A percentile compares a stretch with the other conserved stretches of the same genome.
Conservation (phyloP, 30 jellyfish, hydroid and myxozoan genomes). For the Aurelia aurita complex sp. Pacific region DNA sequence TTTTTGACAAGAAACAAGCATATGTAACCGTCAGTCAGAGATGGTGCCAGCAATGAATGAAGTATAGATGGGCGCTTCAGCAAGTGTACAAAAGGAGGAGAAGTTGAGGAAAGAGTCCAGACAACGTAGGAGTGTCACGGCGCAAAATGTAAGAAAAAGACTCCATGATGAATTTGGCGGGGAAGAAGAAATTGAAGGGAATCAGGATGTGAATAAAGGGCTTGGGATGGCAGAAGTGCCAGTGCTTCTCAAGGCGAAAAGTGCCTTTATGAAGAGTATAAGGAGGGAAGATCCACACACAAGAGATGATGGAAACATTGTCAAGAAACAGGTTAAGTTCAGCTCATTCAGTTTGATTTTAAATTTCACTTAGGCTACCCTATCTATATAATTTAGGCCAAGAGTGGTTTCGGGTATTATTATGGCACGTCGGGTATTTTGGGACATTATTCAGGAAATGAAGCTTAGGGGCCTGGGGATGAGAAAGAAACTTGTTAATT, state of each 20-base stretch:
- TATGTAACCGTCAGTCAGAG: no score
- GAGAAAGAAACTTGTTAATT: no score
- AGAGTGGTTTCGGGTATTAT: no score
- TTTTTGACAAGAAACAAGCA: not conserved
- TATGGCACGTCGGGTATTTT: no score
- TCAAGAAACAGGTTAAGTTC: slow-evolving; percentile 62
- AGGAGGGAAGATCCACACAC: not conserved
- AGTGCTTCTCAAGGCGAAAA: slow-evolving; percentile 70
- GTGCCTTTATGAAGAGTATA: slow-evolving; percentile 62
- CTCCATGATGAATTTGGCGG: slow-evolving; percentile 51
- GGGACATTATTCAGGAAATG: no score
- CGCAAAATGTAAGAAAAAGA: slow-evolving; percentile 42
- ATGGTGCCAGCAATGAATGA: not conserved
- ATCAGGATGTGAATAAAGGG: slow-evolving; percentile 9
- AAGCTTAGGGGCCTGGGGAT: no score
- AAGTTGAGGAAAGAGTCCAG: not conserved
- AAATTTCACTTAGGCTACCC: no score
- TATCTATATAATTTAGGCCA: no score
- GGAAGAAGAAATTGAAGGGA: slow-evolving; percentile 11
- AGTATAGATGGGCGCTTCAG: slow-evolving; percentile 62
- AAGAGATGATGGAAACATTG: slow-evolving; percentile 26
- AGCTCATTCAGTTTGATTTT: no score
- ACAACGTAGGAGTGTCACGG: slow-evolving; percentile 4
- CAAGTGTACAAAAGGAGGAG: slow-evolving; percentile 55
- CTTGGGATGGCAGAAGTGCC: slow-evolving; percentile 65